phyloP scores from a whole-genome alignment of 2,888 invertebrate genomes.

The Tenthredo notha region DNA sequence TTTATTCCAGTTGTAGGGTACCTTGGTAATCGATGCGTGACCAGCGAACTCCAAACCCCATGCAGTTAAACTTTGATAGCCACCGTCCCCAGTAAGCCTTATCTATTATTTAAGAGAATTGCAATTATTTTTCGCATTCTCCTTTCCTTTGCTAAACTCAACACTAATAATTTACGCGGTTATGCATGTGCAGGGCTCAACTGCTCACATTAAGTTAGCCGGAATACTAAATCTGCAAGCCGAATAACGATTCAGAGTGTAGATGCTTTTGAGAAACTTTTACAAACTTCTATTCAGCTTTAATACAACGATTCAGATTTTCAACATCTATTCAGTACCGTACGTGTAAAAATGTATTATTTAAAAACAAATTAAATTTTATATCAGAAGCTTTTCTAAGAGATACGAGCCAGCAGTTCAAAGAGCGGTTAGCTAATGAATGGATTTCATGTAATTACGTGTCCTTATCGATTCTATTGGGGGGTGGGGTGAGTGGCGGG shows the following conservation, averaged over 20 bases:
- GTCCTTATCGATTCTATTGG: no score
- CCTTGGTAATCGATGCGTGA: slow-evolving; percentile 3
- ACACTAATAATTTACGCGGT: neutral
- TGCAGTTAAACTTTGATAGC: neutral
- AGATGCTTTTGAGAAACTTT: neutral
- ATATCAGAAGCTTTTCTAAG: no score
- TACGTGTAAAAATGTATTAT: no score
- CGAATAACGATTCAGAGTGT: neutral
- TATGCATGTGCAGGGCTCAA: neutral
- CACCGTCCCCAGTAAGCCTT: neutral
- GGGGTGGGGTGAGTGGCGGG: no score
- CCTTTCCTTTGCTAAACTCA: neutral
- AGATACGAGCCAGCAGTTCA: no score
- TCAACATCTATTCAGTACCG: no score
- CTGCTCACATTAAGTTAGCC: neutral
- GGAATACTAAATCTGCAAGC: neutral
- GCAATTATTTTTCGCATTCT: neutral
- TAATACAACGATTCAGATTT: neutral
- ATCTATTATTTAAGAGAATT: neutral
- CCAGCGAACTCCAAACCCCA: neutral
- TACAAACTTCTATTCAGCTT: neutral
- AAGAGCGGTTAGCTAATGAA: no score
- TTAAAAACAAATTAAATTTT: no score
- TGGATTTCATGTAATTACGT: no score
- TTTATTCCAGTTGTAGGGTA: neutral